Evolutionary conservation across 2,888 invertebrate genomes (phyloP), one percentile per base, ranked within the genome.

Genomic region (Octonoba sinensis): DNA sequence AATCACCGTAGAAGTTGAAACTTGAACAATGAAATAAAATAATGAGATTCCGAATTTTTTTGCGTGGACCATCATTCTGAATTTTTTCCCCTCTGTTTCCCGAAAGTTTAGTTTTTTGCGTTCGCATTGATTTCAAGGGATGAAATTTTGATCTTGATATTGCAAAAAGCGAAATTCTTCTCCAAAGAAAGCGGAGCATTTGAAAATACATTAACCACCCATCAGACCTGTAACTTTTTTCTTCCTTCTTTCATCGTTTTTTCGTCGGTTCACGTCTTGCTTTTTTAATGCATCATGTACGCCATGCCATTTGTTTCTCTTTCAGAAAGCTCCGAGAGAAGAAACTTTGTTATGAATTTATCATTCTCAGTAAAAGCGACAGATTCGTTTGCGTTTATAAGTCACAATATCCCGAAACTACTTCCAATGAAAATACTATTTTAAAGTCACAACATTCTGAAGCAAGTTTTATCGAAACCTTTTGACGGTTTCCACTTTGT

Each of bases 1-100:
- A 59, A 70, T 70, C n/a, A 27, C 27, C 13, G 4, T 49, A 15
- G 44, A 67, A 54, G 67, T 36, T 67, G 67, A 51, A 67, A 67
- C 18, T 22, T 62, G 62, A 62, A 62, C 36, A 62, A 62, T 62
- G 62, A n/a, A 12, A 36, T 36, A 18, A 27, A 62, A 24, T 62
- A 24, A 62, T 24, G 36, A 62, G 36, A 62, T 15, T 36, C 18
- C 8, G 54, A 18, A n/a, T 11, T 59, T 62, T 62, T 62, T 62
- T 36, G 27, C 36, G 13, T 36, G 16, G 24, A 62, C 16, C 27
- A 36, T 6, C 36, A 36, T 36, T 62, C 36, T 62, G 27, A 8
- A 8, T 36, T n/a, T 62, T 62, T 27, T 20, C 24, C 0, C 4
- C 18, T 59, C 22, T 59, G 12, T 59, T 59, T 59, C 22, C 20